Evolutionary conservation across 92 coral and sea anemone species (phyloP), one percentile per base, ranked within the genome.

Genomic region (Isaurus tuberculatus): DNA sequence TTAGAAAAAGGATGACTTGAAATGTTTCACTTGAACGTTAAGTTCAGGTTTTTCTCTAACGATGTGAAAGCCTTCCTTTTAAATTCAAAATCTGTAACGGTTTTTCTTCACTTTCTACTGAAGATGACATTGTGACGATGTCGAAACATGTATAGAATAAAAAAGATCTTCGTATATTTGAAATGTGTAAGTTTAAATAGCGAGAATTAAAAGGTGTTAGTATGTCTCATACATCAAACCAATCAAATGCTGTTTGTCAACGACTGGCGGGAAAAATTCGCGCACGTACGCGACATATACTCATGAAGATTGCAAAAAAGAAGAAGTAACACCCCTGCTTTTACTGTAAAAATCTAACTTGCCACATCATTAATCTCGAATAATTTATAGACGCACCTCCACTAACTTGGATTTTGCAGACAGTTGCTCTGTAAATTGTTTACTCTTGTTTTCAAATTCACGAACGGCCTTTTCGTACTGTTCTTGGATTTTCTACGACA

Each of bases 401-500:
- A 28, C 67, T 26, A 60, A 34, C 70, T 77, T 77, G 0, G 82
- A 32, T 58, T 77, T 77, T 34, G 82, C 8, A 77, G 69, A 22
- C 31, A 77, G 53, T 77, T 77, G 69, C 34, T 77, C 82, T 58
- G 68, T 77, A 34, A 77, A 40, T 28, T 77, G 82, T 14, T 60
- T 77, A 32, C 51, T 32, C 29, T 58, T 77, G 30, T 34, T 77
- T 37, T 77, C 82, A 58, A 77, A 77, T 37, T 77, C 82, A 25
- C 69, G 82, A 60, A 60, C 70, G 31, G 82, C 58, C 33, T 77
- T 77, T 49, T 77, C 53, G 25, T 77, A 77, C 69, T 77, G 82
- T 25, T 77, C 82, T 77, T 77, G 82, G 32, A 77, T 77, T 57
- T 77, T 77, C 82, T 77, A 34, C 55, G 58, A 22, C 11, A 10